Evolutionary conservation across 1,140 invertebrate species (phyloP).

Genomic region (Phocides pigmalion): DNA sequence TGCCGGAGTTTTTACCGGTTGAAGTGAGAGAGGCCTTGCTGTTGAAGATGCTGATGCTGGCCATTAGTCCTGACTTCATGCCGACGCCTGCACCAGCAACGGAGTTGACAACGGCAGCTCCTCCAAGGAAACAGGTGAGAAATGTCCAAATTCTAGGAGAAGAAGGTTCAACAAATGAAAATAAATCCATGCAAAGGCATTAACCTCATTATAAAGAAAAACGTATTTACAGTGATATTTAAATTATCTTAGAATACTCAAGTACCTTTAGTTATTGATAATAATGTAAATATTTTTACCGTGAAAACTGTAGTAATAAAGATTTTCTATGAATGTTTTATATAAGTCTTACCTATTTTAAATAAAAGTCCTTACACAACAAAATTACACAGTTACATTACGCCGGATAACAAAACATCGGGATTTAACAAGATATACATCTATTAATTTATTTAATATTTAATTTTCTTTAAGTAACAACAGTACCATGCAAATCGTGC

Average conservation of each 20-base stretch:
- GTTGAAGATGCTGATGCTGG: constrained; percentile 88
- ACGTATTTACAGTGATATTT: constrained; percentile 36
- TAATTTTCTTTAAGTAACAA: no score
- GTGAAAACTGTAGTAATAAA: constrained; percentile 34
- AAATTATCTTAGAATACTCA: constrained; percentile 39
- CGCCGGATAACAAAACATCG: no score
- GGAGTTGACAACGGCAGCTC: constrained; percentile 72
- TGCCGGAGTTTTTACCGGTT: constrained; percentile 86
- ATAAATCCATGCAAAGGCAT: constrained; percentile 55
- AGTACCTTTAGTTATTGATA: constrained; percentile 28
- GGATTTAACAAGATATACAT: no score
- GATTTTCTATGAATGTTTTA: constrained; percentile 13
- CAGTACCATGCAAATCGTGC: no score
- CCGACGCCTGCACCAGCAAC: constrained; percentile 64
- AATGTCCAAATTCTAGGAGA: constrained; percentile 86
- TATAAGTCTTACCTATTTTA: neutral
- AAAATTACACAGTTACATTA: no score
- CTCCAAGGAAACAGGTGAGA: constrained; percentile 81
- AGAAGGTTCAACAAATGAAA: constrained; percentile 60
- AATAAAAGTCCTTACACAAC: no score
- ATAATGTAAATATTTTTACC: constrained; percentile 39
- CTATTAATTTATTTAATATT: no score
- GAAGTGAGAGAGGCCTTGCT: constrained; percentile 88
- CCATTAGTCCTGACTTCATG: constrained; percentile 86
- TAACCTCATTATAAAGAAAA: constrained; percentile 40